Percentiles rank a stretch among this genome's conserved stretches.
Evolutionary conservation across 2,797 vertebrate genomes (phyloP).

Genomic region (Catharus ustulatus): DNA sequence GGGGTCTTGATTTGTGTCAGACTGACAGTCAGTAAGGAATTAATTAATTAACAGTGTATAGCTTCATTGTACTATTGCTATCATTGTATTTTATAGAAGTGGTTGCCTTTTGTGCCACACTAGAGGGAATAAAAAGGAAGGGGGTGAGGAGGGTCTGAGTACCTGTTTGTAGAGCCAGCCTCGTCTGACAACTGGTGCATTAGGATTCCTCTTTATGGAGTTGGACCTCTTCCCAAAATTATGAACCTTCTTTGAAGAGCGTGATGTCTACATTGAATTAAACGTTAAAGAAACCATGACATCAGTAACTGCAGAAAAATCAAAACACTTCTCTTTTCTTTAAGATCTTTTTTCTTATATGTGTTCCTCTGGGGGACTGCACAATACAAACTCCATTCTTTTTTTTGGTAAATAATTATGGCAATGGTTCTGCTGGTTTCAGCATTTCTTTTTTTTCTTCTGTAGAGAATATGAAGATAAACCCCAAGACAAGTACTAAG

Average conservation of each 20-base stretch:
- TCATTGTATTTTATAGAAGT: neutral
- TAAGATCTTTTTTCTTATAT: neutral
- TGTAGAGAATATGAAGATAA: neutral
- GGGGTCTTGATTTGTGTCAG: neutral
- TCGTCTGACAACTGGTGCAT: conserved; percentile 89
- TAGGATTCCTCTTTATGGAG: conserved; percentile 95
- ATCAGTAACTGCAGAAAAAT: neutral
- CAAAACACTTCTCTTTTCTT: neutral
- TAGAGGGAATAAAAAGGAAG: neutral
- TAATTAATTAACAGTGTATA: neutral
- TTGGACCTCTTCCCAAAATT: conserved; percentile 98
- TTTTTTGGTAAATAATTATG: conserved; percentile 25
- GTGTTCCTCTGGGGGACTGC: neutral
- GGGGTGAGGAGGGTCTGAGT: neutral
- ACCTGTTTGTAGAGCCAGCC: conserved; percentile 99
- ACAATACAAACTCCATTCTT: neutral
- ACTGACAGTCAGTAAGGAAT: neutral
- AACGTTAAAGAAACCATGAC: conserved; percentile 33
- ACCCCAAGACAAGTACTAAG: neutral
- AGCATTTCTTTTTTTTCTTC: conserved; percentile 15
- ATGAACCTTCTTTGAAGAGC: conserved; percentile 94
- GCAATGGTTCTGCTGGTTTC: conserved; percentile 4
- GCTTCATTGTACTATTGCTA: neutral
- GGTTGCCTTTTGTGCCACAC: neutral
- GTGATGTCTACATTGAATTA: conserved; percentile 84